Percentiles rank a stretch among this genome's conserved stretches.
phyloP scores from a whole-genome alignment of 2,888 invertebrate species.

The Zhuqinia jingwanae region DNA sequence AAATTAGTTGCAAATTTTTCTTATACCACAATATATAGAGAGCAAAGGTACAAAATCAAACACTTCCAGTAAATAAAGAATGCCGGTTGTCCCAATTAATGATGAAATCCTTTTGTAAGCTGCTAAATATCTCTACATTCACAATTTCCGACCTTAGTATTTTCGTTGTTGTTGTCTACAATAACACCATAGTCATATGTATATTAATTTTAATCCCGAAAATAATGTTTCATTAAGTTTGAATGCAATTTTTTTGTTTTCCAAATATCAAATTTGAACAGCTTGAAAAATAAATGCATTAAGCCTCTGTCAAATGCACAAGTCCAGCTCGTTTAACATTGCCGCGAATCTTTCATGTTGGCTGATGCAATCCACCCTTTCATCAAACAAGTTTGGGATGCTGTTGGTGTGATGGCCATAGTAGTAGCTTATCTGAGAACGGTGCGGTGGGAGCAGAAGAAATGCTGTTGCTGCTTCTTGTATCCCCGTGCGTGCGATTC shows the following conservation, averaged over 20 bases:
- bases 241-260: neutral
- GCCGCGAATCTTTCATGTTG: conserved; percentile 52
- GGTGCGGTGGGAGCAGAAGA: too few species aligned
- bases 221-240: neutral
- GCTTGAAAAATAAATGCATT: conserved; percentile 11
- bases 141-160: too few species aligned
- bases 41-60: too few species aligned
- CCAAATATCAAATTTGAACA: neutral
- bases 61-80: too few species aligned
- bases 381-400: neutral
- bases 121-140: too few species aligned
- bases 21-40: neutral
- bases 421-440: conserved; percentile 7
- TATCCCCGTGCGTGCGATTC: too few species aligned
- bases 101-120: too few species aligned
- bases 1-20: neutral
- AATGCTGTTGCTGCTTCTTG: too few species aligned
- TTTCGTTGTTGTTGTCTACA: too few species aligned
- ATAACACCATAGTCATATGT: too few species aligned
- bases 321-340: conserved; percentile 52
- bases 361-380: conserved; percentile 63
- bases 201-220: too few species aligned
- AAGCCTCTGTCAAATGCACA: conserved; percentile 42
- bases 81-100: too few species aligned
- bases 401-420: conserved; percentile 43